Base-by-base conservation (phyloP, 2,113 vertebrate species). In the Equus przewalskii region DNA sequence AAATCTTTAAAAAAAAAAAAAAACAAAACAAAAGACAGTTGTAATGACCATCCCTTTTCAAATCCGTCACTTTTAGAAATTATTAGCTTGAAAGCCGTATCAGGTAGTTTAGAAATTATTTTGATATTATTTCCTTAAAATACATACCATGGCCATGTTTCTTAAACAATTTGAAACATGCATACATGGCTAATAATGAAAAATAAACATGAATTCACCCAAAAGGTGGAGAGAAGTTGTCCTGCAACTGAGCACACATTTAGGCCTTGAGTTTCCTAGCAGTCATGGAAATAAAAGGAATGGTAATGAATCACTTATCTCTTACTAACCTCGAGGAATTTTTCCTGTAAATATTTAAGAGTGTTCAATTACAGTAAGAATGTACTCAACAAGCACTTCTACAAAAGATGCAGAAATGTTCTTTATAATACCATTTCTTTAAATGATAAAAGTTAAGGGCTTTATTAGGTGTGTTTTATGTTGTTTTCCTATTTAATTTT, bases 271-370 rank as follows among this genome's bases (percentile, higher is more conserved):
- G 46, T 73, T 92, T 95, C 60, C 67, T n/a, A 2, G 21, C 21
- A 93, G 75, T 46, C 60, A 51, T 7, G 13, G 22, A 85, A 89
- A 94, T 81, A 56, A 33, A 69, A 85, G 36, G 21, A 90, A 91
- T 83, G 3, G 24, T 26, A 60, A 75, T 89, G 30, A 22, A 22
- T 86, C 60, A 69, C 56, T 69, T 60, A 14, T 28, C 54, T 46
- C 44, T 49, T 78, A 70, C 49, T 75, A 69, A 87, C 28, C 28
- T 78, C 87, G 22, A 95, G 62, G 19, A 70, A 49, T 36, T 87
- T 94, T 73, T 89, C 18, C 92, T 73, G 58, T 49, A 70, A 73
- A 21, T 69, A 81, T 89, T 56, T 76, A 70, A 90, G n/a, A 79
- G n/a, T 24, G 7, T n/a, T 85, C 44, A 56, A 79, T 78, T 60